Conservation (phyloP, 2,113 vertebrate species). For the Chaenogobius annularis region DNA sequence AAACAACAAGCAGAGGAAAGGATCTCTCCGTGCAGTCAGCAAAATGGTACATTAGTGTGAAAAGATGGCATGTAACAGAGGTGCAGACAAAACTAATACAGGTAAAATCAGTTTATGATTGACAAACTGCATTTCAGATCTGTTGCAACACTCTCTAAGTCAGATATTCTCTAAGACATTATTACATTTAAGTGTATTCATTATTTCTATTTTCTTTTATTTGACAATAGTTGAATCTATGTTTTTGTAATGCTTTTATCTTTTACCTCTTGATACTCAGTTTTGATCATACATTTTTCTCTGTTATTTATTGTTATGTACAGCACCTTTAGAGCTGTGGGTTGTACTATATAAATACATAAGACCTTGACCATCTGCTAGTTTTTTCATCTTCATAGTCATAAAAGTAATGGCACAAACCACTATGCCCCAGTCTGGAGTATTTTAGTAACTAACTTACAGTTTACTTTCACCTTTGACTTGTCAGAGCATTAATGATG, state of each 20-base stretch:
- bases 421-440: too few relatives aligned
- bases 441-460: too few relatives aligned
- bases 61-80: slow-evolving; percentile 10
- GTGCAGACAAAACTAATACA: not conserved
- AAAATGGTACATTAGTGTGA: slow-evolving; percentile 8
- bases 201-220: too few relatives aligned
- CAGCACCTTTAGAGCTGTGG: too few relatives aligned
- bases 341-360: too few relatives aligned
- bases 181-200: too few relatives aligned
- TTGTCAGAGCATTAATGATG: not conserved
- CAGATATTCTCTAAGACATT: too few relatives aligned
- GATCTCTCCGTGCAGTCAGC: slow-evolving; percentile 6
- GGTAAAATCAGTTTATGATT: not conserved
- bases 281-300: too few relatives aligned
- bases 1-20: slow-evolving; percentile 58
- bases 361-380: not conserved
- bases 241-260: too few relatives aligned
- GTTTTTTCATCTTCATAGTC: not conserved
- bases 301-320: too few relatives aligned
- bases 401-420: too few relatives aligned
- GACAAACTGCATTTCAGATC: not conserved
- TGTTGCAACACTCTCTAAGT: slow-evolving; percentile 5
- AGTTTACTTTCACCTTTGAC: not conserved
- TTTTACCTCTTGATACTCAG: too few relatives aligned
- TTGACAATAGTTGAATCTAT: not conserved